Conservation (phyloP, 2,797 vertebrate genomes). For the Bothrops alternatus region DNA sequence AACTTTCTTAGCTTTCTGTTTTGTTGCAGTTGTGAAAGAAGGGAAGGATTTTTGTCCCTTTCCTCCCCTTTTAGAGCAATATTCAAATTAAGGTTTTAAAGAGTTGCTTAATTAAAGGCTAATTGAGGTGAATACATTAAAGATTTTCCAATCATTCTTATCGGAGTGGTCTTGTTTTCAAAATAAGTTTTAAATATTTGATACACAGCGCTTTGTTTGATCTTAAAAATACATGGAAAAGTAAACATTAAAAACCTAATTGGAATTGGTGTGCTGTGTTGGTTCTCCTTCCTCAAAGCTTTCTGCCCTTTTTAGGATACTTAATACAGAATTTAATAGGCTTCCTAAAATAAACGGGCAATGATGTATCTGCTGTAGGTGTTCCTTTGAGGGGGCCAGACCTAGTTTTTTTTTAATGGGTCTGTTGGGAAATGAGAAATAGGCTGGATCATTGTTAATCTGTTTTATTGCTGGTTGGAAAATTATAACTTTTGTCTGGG, state of each 20-base stretch:
- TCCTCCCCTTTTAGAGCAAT: constrained; percentile 47
- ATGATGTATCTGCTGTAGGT: constrained; percentile 18
- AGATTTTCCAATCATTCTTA: constrained; percentile 76
- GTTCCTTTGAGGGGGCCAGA: constrained; percentile 9
- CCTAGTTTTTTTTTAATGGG: neutral
- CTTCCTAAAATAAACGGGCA: constrained; percentile 27
- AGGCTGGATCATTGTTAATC: constrained; percentile 18
- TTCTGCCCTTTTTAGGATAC: constrained; percentile 46
- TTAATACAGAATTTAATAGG: constrained; percentile 43
- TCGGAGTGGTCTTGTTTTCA: constrained; percentile 69
- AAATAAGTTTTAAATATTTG: constrained; percentile 76
- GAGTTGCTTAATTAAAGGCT: constrained; percentile 84
- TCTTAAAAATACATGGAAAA: constrained; percentile 69
- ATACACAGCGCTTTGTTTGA: constrained; percentile 71
- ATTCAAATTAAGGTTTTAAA: constrained; percentile 81
- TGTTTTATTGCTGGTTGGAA: constrained; percentile 34
- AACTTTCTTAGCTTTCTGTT: constrained; percentile 71
- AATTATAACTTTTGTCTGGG: constrained; percentile 25
- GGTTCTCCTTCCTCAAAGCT: constrained; percentile 42
- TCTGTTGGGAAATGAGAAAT: constrained; percentile 24
- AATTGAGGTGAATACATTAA: constrained; percentile 87
- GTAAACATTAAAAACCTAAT: constrained; percentile 64
- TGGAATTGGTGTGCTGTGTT: constrained; percentile 39
- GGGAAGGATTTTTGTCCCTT: constrained; percentile 57
- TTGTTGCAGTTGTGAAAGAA: constrained; percentile 62